Base-by-base conservation (phyloP, 2,797 vertebrate genomes). In the Sylvia borin region DNA sequence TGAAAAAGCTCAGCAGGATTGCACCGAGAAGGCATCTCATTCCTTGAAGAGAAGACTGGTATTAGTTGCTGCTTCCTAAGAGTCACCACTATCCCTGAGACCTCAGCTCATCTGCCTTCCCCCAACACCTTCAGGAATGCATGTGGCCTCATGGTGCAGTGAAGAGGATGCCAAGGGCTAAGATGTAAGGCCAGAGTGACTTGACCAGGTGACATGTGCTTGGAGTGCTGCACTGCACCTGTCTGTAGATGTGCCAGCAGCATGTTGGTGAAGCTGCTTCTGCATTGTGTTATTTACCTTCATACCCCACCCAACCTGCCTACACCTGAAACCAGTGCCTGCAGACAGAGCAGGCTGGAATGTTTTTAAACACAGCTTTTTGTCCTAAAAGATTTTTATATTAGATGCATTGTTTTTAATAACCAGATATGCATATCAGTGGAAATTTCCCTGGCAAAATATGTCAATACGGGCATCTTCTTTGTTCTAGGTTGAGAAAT, bases 11-110 rank as follows among this genome's bases (percentile, higher is more conserved):
- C 54, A 61, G 32, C 65, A 79, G 48, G 32, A 85, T 47, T 13
- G 0, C 51, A 55, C 19, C 0, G 0, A 57, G 50, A 86, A 19
- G 55, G 34, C 0, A 0, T 19, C 60, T 90, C 13, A 2, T 27
- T 93, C 61, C 48, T 82, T 47, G 38, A 55, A 48, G 60, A 82
- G 47, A 65, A 32, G 36, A n/a, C 51, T 82, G 64, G 20, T 21
- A 16, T 66, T n/a, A 43, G 25, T 13, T 11, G 2, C 67, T 81
- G 34, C 71, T 36, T 79, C 62, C 29, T 64, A 65, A 54, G 4
- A 68, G 50, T 34, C 60, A 76, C 50, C 0, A 1, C 17, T 32
- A 26, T 43, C 32, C 67, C 20, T 64, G 67, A 86, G 74, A 67
- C 36, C 58, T 6, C 1, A 54, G 36, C 60, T 82, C 71, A 70